Conservation (phyloP, 2,113 vertebrate species). For the Falco punctatus region DNA sequence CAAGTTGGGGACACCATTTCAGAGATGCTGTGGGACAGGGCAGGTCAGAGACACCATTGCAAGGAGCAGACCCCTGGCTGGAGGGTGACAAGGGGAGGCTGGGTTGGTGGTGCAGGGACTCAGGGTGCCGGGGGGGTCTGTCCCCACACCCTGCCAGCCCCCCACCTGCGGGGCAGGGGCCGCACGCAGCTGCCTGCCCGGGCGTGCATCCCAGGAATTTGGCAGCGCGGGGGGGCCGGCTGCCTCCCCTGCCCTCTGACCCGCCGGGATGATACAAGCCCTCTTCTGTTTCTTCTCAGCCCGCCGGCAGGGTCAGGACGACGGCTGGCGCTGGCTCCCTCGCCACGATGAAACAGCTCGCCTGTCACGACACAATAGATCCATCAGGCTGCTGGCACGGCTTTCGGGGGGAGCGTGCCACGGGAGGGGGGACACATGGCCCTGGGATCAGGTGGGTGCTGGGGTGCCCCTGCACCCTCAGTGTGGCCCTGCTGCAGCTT, state of each 20-base stretch:
- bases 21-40: not conserved
- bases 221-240: constrained; percentile 51
- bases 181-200: constrained; percentile 73
- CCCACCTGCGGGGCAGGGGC: not conserved
- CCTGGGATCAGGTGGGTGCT: not conserved
- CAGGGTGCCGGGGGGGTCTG: not conserved
- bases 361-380: constrained; percentile 71
- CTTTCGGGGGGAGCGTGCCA: not conserved
- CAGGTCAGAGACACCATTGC: not conserved
- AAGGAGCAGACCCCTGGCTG: not conserved
- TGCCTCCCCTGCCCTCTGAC: constrained; percentile 82
- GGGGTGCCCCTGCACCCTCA: not conserved
- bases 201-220: constrained; percentile 81
- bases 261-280: constrained; percentile 76
- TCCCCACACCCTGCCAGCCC: not conserved
- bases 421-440: not conserved
- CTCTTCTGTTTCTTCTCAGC: constrained; percentile 85
- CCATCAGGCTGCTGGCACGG: not conserved
- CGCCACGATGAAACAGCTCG: constrained; percentile 56
- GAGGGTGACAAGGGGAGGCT: not conserved
- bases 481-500: accelerated
- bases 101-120: not conserved
- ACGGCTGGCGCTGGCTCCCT: constrained; percentile 53
- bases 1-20: accelerated
- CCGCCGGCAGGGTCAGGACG: constrained; percentile 79